These are phyloP conservation scores for Muscicapa striata DNA, from an alignment of 2,797 vertebrate genomes.

Conservation along the genomic window DNA sequence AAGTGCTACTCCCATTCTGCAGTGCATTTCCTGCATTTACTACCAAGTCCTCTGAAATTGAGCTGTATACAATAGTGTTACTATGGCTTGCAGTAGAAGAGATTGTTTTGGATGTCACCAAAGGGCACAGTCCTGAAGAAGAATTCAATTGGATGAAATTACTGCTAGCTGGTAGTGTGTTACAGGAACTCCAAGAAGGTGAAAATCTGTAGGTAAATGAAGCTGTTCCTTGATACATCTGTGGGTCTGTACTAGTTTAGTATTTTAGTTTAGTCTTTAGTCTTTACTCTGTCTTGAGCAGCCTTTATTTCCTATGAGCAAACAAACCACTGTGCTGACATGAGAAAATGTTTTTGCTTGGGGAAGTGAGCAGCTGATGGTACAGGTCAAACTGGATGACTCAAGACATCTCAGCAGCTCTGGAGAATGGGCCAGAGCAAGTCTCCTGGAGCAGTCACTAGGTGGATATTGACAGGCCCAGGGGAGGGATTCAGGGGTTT, in stretches of 20 bases:
- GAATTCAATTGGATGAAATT: not conserved
- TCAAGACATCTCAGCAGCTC: not conserved
- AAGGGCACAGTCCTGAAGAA: not conserved
- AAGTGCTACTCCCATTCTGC: not conserved
- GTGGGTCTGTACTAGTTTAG: not conserved
- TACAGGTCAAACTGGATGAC: not conserved
- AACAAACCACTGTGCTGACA: conserved; percentile 62
- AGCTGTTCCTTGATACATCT: not conserved
- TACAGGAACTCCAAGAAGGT: not conserved
- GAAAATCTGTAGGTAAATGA: not conserved
- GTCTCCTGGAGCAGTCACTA: not conserved
- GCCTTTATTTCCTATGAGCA: conserved; percentile 23
- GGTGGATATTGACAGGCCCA: not conserved
- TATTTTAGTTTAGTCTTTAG: not conserved
- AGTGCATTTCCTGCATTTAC: not conserved
- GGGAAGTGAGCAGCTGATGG: conserved; percentile 44
- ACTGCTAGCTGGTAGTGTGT: not conserved
- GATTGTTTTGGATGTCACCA: not conserved
- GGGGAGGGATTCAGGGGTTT: not conserved
- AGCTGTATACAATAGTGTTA: fast-evolving
- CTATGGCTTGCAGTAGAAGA: not conserved
- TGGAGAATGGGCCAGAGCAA: not conserved
- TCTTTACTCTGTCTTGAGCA: not conserved
- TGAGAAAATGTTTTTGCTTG: conserved; percentile 73
- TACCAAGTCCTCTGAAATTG: not conserved